These are phyloP conservation scores for Drosophila greeni DNA, from an alignment of 2,888 invertebrate species.

Conservation along the genomic window DNA sequence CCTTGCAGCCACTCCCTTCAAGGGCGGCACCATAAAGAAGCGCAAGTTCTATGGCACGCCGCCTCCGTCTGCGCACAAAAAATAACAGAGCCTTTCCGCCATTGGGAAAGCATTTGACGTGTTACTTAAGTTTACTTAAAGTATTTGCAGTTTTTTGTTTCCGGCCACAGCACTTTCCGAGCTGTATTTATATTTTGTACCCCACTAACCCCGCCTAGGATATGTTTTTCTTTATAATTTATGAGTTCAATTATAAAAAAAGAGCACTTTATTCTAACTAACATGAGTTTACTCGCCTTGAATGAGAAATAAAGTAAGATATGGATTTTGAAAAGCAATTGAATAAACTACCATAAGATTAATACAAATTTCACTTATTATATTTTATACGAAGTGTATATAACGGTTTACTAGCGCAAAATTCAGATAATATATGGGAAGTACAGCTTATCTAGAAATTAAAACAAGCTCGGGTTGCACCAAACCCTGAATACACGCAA, in stretches of 20 bases:
- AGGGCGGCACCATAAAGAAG: slow-evolving; percentile 76
- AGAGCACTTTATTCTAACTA: slow-evolving; percentile 30
- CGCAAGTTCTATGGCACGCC: slow-evolving; percentile 77
- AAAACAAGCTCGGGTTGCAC: neutral
- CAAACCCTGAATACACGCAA: neutral
- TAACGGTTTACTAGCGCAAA: neutral
- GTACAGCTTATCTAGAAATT: slow-evolving; percentile 1
- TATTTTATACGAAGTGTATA: neutral
- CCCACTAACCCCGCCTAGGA: slow-evolving; percentile 24
- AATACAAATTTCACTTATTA: neutral
- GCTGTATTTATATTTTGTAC: slow-evolving; percentile 36
- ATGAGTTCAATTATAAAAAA: slow-evolving; percentile 19
- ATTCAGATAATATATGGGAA: neutral
- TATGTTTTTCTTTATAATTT: slow-evolving; percentile 31
- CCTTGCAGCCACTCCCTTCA: slow-evolving; percentile 75
- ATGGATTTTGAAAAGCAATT: slow-evolving; percentile 18
- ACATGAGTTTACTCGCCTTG: slow-evolving; percentile 27
- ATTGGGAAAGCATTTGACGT: slow-evolving; percentile 32
- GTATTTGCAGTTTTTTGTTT: slow-evolving; percentile 57
- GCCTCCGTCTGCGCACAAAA: slow-evolving; percentile 71
- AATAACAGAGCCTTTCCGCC: slow-evolving; percentile 39
- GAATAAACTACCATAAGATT: slow-evolving; percentile 1
- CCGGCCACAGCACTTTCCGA: slow-evolving; percentile 34
- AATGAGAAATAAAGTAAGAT: slow-evolving; percentile 22
- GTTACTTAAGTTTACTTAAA: slow-evolving; percentile 60